phyloP scores from a whole-genome alignment of 23 tunicate genomes.

The Trididemnum nubilum region DNA sequence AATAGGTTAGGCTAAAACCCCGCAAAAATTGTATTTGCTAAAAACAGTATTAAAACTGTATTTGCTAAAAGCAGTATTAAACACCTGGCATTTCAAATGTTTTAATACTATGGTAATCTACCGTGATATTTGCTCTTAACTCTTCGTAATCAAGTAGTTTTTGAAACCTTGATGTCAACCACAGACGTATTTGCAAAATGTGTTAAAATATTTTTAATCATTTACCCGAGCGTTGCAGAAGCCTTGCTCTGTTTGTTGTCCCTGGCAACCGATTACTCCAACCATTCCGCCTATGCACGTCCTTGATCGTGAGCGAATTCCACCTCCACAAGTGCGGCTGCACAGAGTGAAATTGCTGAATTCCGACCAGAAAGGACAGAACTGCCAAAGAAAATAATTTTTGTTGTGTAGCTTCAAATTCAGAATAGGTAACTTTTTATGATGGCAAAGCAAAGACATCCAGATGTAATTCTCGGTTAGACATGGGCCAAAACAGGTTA shows the following conservation, averaged over 20 bases:
- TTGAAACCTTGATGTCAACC: background rate
- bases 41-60: too few species aligned
- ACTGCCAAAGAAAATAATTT: slow-evolving; percentile 28
- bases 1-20: too few species aligned
- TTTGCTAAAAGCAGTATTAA: too few species aligned
- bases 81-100: too few species aligned
- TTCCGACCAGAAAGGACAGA: slow-evolving; percentile 67
- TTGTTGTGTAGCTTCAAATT: too few species aligned
- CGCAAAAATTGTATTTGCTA: too few species aligned
- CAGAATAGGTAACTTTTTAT: too few species aligned
- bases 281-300: slow-evolving; percentile 43
- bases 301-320: slow-evolving; percentile 33
- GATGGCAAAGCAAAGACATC: background rate
- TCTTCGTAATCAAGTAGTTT: too few species aligned
- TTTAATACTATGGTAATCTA: too few species aligned
- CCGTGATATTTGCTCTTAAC: too few species aligned
- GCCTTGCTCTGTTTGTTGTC: slow-evolving; percentile 14
- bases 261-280: slow-evolving; percentile 72
- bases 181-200: background rate
- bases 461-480: too few species aligned
- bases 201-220: background rate
- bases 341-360: slow-evolving; percentile 58
- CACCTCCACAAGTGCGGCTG: slow-evolving; percentile 70
- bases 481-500: background rate
- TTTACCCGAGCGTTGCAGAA: slow-evolving; percentile 56